Evolutionary conservation across 2,797 vertebrate species (phyloP).

Genomic region (Premnoplex brunnescens): DNA sequence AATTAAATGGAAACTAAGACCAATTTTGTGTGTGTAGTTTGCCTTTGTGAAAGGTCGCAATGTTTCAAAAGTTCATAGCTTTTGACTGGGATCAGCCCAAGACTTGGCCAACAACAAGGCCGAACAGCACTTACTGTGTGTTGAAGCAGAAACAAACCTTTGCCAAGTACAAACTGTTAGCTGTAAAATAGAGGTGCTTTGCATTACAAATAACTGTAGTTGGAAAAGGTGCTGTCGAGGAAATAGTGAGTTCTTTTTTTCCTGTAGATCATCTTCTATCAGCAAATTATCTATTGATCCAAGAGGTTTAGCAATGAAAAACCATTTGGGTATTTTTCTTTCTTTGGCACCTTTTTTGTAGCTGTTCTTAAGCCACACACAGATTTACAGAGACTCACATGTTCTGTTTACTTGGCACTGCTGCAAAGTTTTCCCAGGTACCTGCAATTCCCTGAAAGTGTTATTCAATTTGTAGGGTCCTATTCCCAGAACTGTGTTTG

Average conservation of each 20-base stretch:
- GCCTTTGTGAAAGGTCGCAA: not conserved
- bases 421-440: not conserved
- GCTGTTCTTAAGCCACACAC: not conserved
- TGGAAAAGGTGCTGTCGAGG: not conserved
- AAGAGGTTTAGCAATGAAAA: not conserved
- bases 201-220: not conserved
- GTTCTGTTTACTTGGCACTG: not conserved
- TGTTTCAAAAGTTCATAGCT: not conserved
- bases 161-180: not conserved
- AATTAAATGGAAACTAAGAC: constrained; percentile 33
- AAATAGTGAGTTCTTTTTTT: not conserved
- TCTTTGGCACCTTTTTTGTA: not conserved
- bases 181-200: not conserved
- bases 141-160: not conserved
- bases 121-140: not conserved
- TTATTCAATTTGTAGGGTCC: not conserved
- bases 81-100: not conserved
- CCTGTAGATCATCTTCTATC: not conserved
- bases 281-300: not conserved
- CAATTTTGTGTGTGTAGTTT: not conserved
- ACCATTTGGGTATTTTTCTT: not conserved
- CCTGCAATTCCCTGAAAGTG: not conserved
- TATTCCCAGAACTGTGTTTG: not conserved
- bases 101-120: not conserved
- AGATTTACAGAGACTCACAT: not conserved